Percentiles rank a stretch among this genome's conserved stretches.
phyloP scores from a whole-genome alignment of 2,888 invertebrate species.

The Patella pellucida region DNA sequence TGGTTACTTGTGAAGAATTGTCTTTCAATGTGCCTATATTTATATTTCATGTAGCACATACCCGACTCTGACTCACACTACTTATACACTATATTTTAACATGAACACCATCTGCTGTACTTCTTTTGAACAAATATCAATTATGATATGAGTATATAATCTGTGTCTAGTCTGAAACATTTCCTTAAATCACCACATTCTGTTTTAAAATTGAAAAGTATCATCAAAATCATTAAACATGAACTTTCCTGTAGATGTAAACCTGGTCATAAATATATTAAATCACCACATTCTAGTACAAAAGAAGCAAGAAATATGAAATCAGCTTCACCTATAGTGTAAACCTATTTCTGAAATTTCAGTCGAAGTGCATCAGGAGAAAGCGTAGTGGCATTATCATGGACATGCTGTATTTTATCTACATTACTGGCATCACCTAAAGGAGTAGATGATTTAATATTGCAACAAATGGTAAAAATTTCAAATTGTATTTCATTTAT shows the following conservation, averaged over 20 bases:
- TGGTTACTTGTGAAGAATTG: not conserved
- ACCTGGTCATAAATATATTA: not conserved
- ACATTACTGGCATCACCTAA: slow-evolving; percentile 33
- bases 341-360: slow-evolving; percentile 26
- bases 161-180: too few species aligned
- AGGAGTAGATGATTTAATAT: slow-evolving; percentile 20
- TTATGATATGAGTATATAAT: too few species aligned
- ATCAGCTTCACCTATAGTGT: not conserved
- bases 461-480: slow-evolving; percentile 33
- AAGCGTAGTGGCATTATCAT: slow-evolving; percentile 56
- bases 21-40: not conserved
- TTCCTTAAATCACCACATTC: too few species aligned
- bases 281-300: not conserved
- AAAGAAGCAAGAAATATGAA: not conserved
- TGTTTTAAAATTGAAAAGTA: too few species aligned
- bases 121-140: too few species aligned
- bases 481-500: too few species aligned
- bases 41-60: too few species aligned
- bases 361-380: slow-evolving; percentile 59
- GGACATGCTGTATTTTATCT: slow-evolving; percentile 56
- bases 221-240: too few species aligned
- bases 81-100: not conserved
- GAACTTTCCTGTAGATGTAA: too few species aligned
- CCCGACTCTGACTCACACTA: too few species aligned
- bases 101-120: not conserved